phyloP scores from a whole-genome alignment of 37 sponge, comb jelly and placozoan genomes.

The Crambe crambe region DNA sequence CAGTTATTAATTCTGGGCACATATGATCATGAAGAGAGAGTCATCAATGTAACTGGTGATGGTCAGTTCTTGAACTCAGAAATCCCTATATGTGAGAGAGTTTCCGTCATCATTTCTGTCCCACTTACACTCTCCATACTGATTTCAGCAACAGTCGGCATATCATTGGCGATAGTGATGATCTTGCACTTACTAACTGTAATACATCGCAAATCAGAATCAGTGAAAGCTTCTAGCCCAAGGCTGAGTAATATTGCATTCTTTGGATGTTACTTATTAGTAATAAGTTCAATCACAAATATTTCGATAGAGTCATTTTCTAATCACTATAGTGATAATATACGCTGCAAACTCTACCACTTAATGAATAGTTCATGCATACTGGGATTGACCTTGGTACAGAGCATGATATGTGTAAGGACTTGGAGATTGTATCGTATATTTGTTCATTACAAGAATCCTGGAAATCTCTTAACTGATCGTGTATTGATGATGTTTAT shows the following conservation, averaged over 20 bases:
- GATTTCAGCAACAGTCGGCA: background rate
- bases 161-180: background rate
- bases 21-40: background rate
- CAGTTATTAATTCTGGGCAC: background rate
- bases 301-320: background rate
- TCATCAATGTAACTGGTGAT: too few species aligned
- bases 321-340: background rate
- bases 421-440: slow-evolving; percentile 35
- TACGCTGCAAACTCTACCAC: background rate
- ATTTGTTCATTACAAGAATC: slow-evolving; percentile 17
- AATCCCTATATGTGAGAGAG: too few species aligned
- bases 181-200: background rate
- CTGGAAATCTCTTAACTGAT: slow-evolving; percentile 12
- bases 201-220: background rate
- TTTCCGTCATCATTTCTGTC: too few species aligned
- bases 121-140: too few species aligned
- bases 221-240: background rate
- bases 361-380: background rate
- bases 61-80: background rate
- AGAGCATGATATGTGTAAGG: background rate
- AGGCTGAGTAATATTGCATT: background rate
- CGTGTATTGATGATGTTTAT: background rate
- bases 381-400: background rate
- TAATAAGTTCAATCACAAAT: background rate
- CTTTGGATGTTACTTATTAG: background rate